Evolutionary conservation across 2,797 vertebrate species (phyloP).

Genomic region (Distichodus sexfasciatus): DNA sequence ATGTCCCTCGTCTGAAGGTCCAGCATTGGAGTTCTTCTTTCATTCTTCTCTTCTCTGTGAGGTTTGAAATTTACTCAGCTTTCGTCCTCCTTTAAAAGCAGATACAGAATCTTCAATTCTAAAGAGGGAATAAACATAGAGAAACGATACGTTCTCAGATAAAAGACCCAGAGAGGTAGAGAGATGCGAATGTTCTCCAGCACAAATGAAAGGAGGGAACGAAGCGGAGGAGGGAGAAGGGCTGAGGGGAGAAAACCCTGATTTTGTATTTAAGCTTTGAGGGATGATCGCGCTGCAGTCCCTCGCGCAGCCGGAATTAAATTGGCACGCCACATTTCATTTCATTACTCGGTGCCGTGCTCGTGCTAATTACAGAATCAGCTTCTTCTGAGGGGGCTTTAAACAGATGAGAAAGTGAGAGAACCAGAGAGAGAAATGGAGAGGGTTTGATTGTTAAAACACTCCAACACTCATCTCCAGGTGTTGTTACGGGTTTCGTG

Average conservation of each 20-base stretch:
- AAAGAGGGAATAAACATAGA: too few species aligned
- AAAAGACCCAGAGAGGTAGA: neutral
- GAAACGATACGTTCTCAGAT: too few species aligned
- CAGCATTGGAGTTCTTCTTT: too few species aligned
- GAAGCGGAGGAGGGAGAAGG: neutral
- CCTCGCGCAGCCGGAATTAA: slow-evolving; percentile 68
- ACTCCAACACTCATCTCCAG: neutral
- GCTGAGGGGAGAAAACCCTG: slow-evolving; percentile 39
- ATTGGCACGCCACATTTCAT: slow-evolving; percentile 75
- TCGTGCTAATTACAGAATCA: slow-evolving; percentile 68
- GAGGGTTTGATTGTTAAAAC: neutral
- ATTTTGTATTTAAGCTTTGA: slow-evolving; percentile 75
- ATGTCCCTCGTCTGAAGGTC: too few species aligned
- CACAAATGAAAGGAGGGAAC: neutral
- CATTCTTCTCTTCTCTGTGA: neutral
- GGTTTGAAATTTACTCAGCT: too few species aligned
- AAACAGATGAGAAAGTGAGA: slow-evolving; percentile 56
- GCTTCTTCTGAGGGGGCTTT: slow-evolving; percentile 55
- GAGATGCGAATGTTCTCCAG: neutral
- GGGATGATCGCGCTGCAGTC: slow-evolving; percentile 64
- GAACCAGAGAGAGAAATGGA: slow-evolving; percentile 52
- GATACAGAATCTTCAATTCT: too few species aligned
- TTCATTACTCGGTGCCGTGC: slow-evolving; percentile 62
- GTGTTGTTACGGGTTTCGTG: neutral
- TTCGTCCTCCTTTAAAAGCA: too few species aligned